These are phyloP conservation scores for Diorhabda sublineata DNA, from an alignment of 1,140 invertebrate species.

Conservation along the genomic window DNA sequence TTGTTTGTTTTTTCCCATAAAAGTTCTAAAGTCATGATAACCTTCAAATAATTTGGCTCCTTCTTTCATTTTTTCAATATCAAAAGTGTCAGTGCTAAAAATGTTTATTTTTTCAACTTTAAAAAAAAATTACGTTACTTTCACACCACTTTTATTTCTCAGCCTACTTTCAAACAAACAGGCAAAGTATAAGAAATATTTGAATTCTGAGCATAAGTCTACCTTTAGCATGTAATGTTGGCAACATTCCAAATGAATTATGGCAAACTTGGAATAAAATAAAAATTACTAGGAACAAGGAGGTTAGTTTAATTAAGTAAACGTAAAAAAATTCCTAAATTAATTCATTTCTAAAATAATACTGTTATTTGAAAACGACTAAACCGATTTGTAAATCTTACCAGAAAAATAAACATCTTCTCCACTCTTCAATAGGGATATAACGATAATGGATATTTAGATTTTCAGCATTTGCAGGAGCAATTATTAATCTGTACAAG, in stretches of 20 bases:
- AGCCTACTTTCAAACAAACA: slow-evolving; percentile 6
- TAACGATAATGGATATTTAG: slow-evolving; percentile 30
- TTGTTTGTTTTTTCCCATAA: slow-evolving; percentile 50
- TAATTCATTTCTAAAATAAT: no score
- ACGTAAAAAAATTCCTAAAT: no score
- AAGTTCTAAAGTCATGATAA: slow-evolving; percentile 66
- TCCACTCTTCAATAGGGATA: slow-evolving; percentile 55
- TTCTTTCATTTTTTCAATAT: slow-evolving; percentile 54
- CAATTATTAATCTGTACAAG: slow-evolving; percentile 58
- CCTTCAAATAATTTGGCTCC: slow-evolving; percentile 58
- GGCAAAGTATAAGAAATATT: slow-evolving; percentile 14
- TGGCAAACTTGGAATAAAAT: no score
- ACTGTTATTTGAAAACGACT: no score
- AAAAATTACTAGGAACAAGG: no score
- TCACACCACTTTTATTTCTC: no score
- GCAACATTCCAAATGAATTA: no score
- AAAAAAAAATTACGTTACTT: no score
- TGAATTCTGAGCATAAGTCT: not conserved
- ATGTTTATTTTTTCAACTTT: not conserved
- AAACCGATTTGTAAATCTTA: slow-evolving; percentile 29
- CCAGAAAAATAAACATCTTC: slow-evolving; percentile 51
- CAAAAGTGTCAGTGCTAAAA: slow-evolving; percentile 54
- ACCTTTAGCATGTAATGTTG: no score
- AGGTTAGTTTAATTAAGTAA: no score
- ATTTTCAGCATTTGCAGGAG: slow-evolving; percentile 37